Base-by-base conservation (phyloP, 1,140 invertebrate genomes). In the Sminthurinus signatus region DNA sequence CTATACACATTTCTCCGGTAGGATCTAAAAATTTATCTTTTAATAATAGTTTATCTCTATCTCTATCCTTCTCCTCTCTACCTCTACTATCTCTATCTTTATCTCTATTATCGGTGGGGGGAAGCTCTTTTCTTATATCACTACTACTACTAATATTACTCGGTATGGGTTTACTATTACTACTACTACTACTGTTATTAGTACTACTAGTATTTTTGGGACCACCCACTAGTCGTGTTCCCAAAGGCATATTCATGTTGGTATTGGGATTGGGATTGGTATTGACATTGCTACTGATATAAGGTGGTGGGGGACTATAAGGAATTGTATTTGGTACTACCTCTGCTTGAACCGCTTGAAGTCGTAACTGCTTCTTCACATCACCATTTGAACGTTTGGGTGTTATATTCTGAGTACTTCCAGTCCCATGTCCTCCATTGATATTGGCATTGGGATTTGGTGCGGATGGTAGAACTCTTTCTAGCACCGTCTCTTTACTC, bases 1-100 rank as follows among this genome's bases (percentile, higher is more conserved):
- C 86, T 17, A 84, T 63, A 29, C 63, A 61, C 2, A 65, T 56
- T 32, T 69, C 70, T 44, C 59, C 52, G 21, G 52, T 23, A 17
- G 21, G n/a, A n/a, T n/a, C n/a, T n/a, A n/a, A n/a, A n/a, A n/a
- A n/a, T n/a, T n/a, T n/a, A n/a, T n/a, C n/a, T n/a, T n/a, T n/a
- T n/a, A n/a, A n/a, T n/a, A n/a, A n/a, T n/a, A n/a, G n/a, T n/a
- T n/a, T n/a, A n/a, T n/a, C n/a, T n/a, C n/a, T n/a, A n/a, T n/a
- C n/a, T n/a, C n/a, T n/a, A n/a, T n/a, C n/a, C n/a, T n/a, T n/a
- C n/a, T n/a, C n/a, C n/a, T n/a, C n/a, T n/a, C n/a, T n/a, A n/a
- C n/a, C n/a, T n/a, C n/a, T n/a, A n/a, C n/a, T n/a, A n/a, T 8
- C 29, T 27, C 8, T 15, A n/a, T 12, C 52, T 14, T 27, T 17